Base-by-base conservation (phyloP, 2,888 invertebrate species). In the Hetaerina titia region DNA sequence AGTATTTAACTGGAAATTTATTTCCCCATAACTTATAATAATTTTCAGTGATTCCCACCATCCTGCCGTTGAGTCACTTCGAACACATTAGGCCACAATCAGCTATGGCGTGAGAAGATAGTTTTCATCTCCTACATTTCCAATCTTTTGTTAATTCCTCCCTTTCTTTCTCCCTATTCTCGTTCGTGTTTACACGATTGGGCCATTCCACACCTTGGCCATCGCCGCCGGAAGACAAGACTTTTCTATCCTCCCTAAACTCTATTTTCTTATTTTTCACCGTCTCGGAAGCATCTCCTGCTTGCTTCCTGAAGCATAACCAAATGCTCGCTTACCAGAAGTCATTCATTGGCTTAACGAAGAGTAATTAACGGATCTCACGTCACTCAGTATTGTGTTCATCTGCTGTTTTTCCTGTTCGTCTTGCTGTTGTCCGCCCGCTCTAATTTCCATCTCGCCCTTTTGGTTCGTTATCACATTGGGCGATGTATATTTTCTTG, bases 331-430 rank as follows among this genome's bases (percentile, higher is more conserved):
- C 92, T 63, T 74, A 69, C 69, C 89, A 45, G n/a, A 69, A 92
- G n/a, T 74, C 74, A 45, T 64, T 74, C 74, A 45, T 64, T 9
- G 63, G 17, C 92, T 69, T 69, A 74, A 74, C 63, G 69, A 74
- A 92, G 92, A 69, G 92, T 56, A 56, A 92, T 92, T 92, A 81
- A 25, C 81, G 31, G 81, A 81, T 81, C 81, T 81, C 31, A 25
- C 31, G 81, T 81, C 81, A 81, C 25, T 81, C 81, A 81, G 31
- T 31, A 22, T n/a, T 31, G 81, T 81, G 81, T 81, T 81, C 25
- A 31, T 31, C 8, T 81, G 81, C 25, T 81, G 81, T 81, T 81
- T 81, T 81, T 81, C 69, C 81, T 2, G 13, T 81, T 31, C 31
- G 2, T 22, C 11, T 11, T 31, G 69, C 81, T 81, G 81, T 81